Conservation (phyloP, 2,797 vertebrate genomes). For the Ceyx erithaca region DNA sequence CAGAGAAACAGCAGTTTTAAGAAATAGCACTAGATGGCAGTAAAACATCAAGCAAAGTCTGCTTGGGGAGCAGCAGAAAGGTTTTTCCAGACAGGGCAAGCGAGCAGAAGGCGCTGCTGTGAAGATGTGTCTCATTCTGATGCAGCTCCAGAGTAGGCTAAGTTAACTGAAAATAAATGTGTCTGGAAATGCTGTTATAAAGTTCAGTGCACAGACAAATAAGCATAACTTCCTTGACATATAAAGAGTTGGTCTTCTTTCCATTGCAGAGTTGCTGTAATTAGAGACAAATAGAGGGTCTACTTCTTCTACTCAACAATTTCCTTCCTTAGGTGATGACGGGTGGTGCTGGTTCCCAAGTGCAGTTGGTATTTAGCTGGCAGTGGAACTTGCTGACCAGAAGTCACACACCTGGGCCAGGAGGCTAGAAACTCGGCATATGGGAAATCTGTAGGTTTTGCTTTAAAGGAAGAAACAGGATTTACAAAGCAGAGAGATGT, state of each 20-base stretch:
- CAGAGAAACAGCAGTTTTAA: conserved; percentile 40
- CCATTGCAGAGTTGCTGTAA: neutral
- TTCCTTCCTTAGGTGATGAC: neutral
- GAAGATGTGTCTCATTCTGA: conserved; percentile 1
- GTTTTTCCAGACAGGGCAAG: neutral
- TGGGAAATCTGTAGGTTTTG: neutral
- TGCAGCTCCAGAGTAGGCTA: neutral
- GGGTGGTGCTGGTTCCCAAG: neutral
- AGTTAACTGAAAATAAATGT: conserved; percentile 31
- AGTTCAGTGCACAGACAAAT: neutral
- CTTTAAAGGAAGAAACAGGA: neutral
- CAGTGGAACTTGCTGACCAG: neutral
- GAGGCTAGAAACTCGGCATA: neutral
- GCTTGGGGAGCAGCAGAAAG: neutral
- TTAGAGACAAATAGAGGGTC: neutral
- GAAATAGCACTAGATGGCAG: conserved; percentile 68
- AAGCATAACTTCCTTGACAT: neutral
- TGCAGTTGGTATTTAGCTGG: neutral
- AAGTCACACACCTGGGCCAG: neutral
- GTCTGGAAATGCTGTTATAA: conserved; percentile 26
- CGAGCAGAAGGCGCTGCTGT: neutral
- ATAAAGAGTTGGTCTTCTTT: neutral
- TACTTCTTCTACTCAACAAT: neutral
- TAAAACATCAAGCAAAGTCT: conserved; percentile 46
- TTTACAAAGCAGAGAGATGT: neutral